Evolutionary conservation across 1,140 invertebrate species (phyloP).

Genomic region (Drosophila hydei): DNA sequence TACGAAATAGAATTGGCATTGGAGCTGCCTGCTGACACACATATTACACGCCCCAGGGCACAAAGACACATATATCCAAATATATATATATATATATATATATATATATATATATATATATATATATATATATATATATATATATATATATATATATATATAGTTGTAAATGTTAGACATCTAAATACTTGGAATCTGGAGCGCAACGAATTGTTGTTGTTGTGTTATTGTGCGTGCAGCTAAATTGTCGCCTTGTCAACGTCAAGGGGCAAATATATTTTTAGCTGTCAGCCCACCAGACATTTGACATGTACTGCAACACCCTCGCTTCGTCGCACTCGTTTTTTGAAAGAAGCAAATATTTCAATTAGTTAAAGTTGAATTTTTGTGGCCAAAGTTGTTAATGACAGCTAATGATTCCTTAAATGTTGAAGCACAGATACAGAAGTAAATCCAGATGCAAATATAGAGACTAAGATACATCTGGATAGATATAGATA

Average conservation of each 20-base stretch:
- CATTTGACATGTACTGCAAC: conserved; percentile 61
- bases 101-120: conserved; percentile 12
- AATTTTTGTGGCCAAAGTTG: conserved; percentile 38
- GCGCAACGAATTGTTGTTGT: conserved; percentile 55
- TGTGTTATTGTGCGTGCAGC: conserved; percentile 46
- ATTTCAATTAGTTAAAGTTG: conserved; percentile 73
- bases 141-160: conserved; percentile 4
- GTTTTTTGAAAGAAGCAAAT: conserved; percentile 27
- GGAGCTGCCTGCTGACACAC: conserved; percentile 53
- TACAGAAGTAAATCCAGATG: conserved; percentile 19
- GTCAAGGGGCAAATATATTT: conserved; percentile 55
- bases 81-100: conserved; percentile 9
- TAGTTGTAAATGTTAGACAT: conserved; percentile 4
- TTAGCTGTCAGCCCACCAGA: conserved; percentile 66
- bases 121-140: conserved; percentile 11
- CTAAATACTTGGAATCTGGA: conserved; percentile 59
- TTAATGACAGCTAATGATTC: conserved; percentile 47
- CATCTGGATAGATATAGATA: neutral
- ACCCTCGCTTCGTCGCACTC: neutral
- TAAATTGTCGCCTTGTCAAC: conserved; percentile 72
- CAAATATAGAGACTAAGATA: no score
- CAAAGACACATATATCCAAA: conserved; percentile 11
- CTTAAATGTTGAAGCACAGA: conserved; percentile 57
- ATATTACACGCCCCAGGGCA: conserved; percentile 49
- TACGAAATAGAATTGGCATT: conserved; percentile 22